Base-by-base conservation (phyloP, 2,888 invertebrate genomes). In the Ectemnius continuus region DNA sequence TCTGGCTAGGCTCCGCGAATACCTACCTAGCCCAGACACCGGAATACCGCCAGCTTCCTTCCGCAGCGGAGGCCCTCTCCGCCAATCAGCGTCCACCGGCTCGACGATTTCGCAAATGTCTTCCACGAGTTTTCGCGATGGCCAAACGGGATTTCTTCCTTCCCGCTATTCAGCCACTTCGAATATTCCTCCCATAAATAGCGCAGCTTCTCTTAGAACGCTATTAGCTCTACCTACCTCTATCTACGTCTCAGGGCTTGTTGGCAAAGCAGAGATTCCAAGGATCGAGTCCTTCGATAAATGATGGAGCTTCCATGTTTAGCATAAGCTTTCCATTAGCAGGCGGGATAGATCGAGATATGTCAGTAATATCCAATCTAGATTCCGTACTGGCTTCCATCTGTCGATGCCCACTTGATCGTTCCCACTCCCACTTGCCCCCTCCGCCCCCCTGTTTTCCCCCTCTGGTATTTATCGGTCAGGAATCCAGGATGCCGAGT, bases 251-350 rank as follows among this genome's bases (percentile, higher is more conserved):
- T 36, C 8, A 11, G 11, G 36, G 8, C n/a, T n/a, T n/a, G 1
- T 36, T 36, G 36, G 6, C 8, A 0, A 11, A 36, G 11, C 36
- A 8, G 1, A 36, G 36, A 36, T 36, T 36, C 36, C 1, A 36
- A 36, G 1, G 0, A 36, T 11, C 5, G 11, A 36, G 36, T 36
- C 0, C 2, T 36, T 73, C 82, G 80, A 85, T 86, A 83, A 84
- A 85, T 86, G 84, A 87, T 86, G 85, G 82, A 86, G 81, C 70
- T 68, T 80, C 62, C 6, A 36, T 36, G 68, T 65, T 82, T 86
- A 83, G 84, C 88, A 89, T 88, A 88, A 89, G 83, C 85, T 88
- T 88, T 88, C 88, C 87, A 89, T 89, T 87, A 87, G 84, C 77
- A 65, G 70, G 77, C 81, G 67, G 83, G 83, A 86, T 84, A 83